phyloP scores from a whole-genome alignment of 1,140 invertebrate species.

The Drosophila lini region DNA sequence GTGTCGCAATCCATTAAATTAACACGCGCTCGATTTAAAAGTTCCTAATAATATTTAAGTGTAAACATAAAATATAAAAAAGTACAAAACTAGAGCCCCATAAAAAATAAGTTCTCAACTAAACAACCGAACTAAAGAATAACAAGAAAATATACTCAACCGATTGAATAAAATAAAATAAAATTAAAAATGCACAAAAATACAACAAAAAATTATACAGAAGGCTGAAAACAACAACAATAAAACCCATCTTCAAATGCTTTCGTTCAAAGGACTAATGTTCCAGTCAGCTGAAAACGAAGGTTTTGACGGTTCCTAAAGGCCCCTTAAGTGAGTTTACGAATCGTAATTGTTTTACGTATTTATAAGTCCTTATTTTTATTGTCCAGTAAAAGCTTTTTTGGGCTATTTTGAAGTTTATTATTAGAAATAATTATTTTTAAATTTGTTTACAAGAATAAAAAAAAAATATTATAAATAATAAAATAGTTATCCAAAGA shows the following conservation, averaged over 20 bases:
- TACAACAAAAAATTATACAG: background rate
- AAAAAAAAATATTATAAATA: too few species aligned
- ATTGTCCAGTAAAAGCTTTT: too few species aligned
- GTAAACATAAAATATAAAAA: constrained; percentile 44
- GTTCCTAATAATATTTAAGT: constrained; percentile 76
- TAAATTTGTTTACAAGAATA: too few species aligned
- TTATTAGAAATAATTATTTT: too few species aligned
- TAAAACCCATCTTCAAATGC: background rate
- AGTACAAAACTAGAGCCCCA: constrained; percentile 60
- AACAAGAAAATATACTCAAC: constrained; percentile 12
- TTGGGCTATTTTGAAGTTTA: too few species aligned
- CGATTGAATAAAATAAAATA: background rate
- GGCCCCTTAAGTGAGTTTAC: constrained; percentile 4
- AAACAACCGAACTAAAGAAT: constrained; percentile 11
- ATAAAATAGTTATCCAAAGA: too few species aligned
- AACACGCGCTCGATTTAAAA: constrained; percentile 56
- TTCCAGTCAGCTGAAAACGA: constrained; percentile 10
- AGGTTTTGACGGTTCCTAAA: constrained; percentile 8
- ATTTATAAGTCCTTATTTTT: too few species aligned
- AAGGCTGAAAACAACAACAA: constrained; percentile 1
- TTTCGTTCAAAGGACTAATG: constrained; percentile 5
- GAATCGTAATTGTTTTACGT: background rate
- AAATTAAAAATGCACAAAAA: constrained; percentile 1
- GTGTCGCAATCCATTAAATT: constrained; percentile 44
- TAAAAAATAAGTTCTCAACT: constrained; percentile 10